A percentile compares a stretch with the other conserved stretches of the same genome.
Evolutionary conservation across 1,140 invertebrate genomes (phyloP).

Genomic region (Brachionus angularis): DNA sequence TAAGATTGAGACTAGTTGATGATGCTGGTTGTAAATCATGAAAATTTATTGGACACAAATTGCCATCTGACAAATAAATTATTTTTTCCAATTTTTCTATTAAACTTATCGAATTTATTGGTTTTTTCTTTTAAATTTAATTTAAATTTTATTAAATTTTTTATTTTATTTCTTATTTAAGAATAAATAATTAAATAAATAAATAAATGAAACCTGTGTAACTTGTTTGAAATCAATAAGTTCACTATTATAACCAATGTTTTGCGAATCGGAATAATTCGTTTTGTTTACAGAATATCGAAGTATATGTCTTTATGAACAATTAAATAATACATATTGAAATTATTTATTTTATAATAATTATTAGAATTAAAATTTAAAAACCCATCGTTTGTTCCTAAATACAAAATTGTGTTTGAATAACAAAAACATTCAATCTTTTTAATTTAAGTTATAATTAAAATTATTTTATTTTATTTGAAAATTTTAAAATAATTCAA

Average conservation of each 20-base stretch:
- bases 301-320: conserved; percentile 3
- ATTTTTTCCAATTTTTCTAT: conserved; percentile 31
- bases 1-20: conserved; percentile 1
- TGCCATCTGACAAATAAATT: conserved; percentile 18
- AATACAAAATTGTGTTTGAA: conserved; percentile 29
- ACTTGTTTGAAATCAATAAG: conserved; percentile 23
- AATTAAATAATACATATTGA: no score
- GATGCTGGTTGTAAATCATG: conserved; percentile 29
- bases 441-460: not conserved
- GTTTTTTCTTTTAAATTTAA: conserved; percentile 20
- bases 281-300: conserved; percentile 40
- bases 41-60: conserved; percentile 22
- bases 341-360: not conserved
- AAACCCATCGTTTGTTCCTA: conserved; percentile 9
- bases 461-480: not conserved
- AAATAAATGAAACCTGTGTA: not conserved
- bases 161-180: not conserved
- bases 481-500: not conserved
- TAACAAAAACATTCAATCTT: conserved; percentile 7
- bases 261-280: conserved; percentile 23
- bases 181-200: not conserved
- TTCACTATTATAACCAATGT: conserved; percentile 35
- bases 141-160: not conserved
- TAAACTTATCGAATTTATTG: not conserved
- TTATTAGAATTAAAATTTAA: not conserved